A percentile compares a stretch with the other conserved stretches of the same genome.
phyloP scores from a whole-genome alignment of 2,888 invertebrate species.

The Caenorhabditis zanzibari region DNA sequence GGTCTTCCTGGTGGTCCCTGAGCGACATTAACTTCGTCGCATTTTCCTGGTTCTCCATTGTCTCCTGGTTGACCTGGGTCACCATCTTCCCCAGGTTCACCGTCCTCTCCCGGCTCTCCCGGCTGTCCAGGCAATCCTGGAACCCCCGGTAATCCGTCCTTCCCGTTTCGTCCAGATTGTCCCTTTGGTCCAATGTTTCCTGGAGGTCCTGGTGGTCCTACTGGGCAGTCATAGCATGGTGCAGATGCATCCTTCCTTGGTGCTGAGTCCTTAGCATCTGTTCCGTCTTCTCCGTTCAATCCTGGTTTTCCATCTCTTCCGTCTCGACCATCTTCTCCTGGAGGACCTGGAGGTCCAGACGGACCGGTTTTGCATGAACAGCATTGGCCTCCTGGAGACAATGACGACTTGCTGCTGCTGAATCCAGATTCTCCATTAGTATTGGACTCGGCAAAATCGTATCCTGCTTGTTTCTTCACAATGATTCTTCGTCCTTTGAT shows the following conservation, averaged over 20 bases:
- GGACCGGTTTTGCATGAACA: constrained; percentile 70
- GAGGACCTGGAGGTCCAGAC: constrained; percentile 71
- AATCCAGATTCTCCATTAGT: constrained; percentile 33
- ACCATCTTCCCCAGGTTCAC: constrained; percentile 68
- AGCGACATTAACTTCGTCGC: constrained; percentile 60
- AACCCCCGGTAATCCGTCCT: constrained; percentile 64
- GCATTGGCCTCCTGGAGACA: constrained; percentile 50
- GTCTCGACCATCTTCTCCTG: constrained; percentile 74
- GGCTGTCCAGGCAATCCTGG: constrained; percentile 72
- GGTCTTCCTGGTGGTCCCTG: constrained; percentile 70
- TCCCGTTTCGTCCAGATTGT: constrained; percentile 71
- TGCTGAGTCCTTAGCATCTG: constrained; percentile 45
- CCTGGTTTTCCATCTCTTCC: constrained; percentile 74
- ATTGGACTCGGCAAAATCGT: constrained; percentile 61
- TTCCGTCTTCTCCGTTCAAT: constrained; percentile 68
- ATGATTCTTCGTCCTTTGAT: constrained; percentile 66
- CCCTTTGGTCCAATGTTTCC: constrained; percentile 73
- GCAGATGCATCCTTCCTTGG: constrained; percentile 25
- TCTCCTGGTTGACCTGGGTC: constrained; percentile 69
- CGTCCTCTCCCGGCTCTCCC: constrained; percentile 71
- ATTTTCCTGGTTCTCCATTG: constrained; percentile 56
- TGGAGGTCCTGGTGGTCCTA: constrained; percentile 65
- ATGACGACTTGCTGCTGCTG: constrained; percentile 49
- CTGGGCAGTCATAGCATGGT: constrained; percentile 59
- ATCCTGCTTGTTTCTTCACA: constrained; percentile 73